These are phyloP conservation scores for Chamaea fasciata DNA, from an alignment of 2,113 vertebrate genomes.

Conservation along the genomic window DNA sequence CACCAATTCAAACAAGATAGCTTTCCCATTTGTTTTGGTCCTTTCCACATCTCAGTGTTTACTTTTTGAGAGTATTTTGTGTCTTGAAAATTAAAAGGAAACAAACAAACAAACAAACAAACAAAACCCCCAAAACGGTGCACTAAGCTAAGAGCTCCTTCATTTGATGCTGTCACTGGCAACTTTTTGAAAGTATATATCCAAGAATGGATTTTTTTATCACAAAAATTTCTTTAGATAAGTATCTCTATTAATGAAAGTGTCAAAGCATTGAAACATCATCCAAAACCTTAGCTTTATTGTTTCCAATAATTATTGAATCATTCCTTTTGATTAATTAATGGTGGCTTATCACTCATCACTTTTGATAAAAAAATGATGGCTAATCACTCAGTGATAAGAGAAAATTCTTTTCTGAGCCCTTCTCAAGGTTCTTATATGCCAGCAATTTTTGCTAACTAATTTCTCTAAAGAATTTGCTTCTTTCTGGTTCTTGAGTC, in stretches of 20 bases:
- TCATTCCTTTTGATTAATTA: neutral
- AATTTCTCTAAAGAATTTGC: neutral
- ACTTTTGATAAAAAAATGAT: neutral
- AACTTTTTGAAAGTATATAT: neutral
- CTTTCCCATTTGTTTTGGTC: neutral
- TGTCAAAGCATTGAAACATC: neutral
- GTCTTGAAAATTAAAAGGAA: neutral
- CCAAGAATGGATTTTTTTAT: neutral
- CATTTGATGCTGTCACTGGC: neutral
- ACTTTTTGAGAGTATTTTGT: neutral
- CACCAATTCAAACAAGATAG: neutral
- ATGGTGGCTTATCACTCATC: neutral
- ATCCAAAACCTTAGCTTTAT: neutral
- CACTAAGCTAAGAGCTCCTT: neutral
- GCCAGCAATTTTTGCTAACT: neutral
- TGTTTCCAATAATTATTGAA: neutral
- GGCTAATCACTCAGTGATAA: neutral
- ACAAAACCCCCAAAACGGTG: neutral
- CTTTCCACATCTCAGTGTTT: neutral
- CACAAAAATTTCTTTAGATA: neutral
- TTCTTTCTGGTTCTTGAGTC: neutral
- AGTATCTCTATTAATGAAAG: neutral
- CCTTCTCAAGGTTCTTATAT: neutral
- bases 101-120: neutral
- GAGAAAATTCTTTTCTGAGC: neutral